phyloP scores from a whole-genome alignment of 2,113 vertebrate genomes.

The Lycaon pictus region DNA sequence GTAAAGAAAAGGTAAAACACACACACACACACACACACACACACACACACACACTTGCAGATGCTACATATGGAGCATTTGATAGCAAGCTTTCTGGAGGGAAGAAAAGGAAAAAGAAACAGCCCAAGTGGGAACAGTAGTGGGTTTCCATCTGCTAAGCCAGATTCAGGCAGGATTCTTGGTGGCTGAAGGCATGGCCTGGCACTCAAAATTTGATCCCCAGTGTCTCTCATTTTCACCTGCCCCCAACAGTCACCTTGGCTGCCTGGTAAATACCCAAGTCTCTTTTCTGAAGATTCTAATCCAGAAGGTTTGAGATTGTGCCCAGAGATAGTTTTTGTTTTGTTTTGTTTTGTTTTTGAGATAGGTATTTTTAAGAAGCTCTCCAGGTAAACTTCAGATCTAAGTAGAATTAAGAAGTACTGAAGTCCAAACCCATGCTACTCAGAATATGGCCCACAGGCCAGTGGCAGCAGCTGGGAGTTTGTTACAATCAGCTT shows the following conservation, averaged over 20 bases:
- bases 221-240: not conserved
- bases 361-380: not conserved
- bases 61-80: slow-evolving; percentile 7
- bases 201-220: not conserved
- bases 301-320: not conserved
- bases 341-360: too few species aligned
- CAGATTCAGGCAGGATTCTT: not conserved
- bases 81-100: not conserved
- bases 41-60: not conserved
- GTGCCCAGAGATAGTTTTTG: not conserved
- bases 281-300: not conserved
- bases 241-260: not conserved
- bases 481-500: not conserved
- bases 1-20: not conserved
- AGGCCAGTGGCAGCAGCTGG: not conserved
- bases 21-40: not conserved
- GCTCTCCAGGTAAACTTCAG: not conserved
- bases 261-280: not conserved
- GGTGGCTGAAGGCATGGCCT: not conserved
- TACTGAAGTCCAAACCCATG: not conserved
- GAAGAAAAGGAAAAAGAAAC: not conserved
- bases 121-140: not conserved
- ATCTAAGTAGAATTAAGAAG: not conserved
- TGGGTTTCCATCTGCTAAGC: not conserved
- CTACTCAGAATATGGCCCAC: not conserved